Evolutionary conservation across 2,113 vertebrate species (phyloP).

Genomic region (Barnardius zonarius): DNA sequence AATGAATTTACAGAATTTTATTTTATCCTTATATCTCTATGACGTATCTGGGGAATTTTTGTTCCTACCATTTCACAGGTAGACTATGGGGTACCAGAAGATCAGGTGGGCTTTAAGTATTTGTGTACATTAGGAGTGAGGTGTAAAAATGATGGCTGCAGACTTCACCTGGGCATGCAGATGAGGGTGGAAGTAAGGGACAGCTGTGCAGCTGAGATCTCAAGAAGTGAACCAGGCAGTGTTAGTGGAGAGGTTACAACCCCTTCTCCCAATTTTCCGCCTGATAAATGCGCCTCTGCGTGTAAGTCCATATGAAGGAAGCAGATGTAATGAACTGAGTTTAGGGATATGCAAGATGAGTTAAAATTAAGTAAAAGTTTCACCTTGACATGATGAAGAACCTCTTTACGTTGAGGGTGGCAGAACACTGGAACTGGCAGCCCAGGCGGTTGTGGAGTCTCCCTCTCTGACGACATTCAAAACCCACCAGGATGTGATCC

Average conservation of each 20-base stretch:
- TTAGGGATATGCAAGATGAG: not conserved
- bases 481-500: not conserved
- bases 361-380: not conserved
- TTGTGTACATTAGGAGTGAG: not conserved
- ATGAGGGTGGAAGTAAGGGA: not conserved
- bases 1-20: not conserved
- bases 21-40: not conserved
- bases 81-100: not conserved
- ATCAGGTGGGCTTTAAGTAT: not conserved
- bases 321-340: not conserved
- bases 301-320: not conserved
- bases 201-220: not conserved
- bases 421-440: not conserved
- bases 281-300: not conserved
- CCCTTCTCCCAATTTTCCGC: not conserved
- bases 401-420: not conserved
- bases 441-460: not conserved
- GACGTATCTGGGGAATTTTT: not conserved
- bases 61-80: not conserved
- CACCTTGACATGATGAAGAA: not conserved
- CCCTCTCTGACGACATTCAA: not conserved
- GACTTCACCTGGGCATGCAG: rapidly evolving
- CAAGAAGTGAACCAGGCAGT: not conserved
- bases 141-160: not conserved
- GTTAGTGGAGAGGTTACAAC: not conserved